phyloP scores from a whole-genome alignment of 2,113 vertebrate genomes.

The Semnornis frantzii region DNA sequence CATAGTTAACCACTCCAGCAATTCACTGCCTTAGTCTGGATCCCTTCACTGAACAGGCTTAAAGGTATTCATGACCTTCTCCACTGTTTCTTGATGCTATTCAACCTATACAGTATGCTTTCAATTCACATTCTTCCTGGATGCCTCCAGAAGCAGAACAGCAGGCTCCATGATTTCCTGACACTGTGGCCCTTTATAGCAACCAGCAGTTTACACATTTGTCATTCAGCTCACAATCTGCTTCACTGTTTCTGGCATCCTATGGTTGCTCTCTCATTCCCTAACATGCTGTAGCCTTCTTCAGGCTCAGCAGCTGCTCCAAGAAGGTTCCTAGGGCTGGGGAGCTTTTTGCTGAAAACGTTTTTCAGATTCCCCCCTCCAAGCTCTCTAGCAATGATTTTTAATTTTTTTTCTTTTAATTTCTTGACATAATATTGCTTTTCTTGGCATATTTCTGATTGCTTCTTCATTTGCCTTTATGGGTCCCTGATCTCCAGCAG shows the following conservation, averaged over 20 bases:
- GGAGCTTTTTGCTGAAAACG: background rate
- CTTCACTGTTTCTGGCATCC: slow-evolving; percentile 38
- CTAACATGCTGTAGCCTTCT: slow-evolving; percentile 27
- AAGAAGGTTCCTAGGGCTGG: background rate
- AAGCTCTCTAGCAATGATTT: background rate
- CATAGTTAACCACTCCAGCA: background rate
- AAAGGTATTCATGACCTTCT: background rate
- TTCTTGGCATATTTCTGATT: background rate
- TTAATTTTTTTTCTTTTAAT: background rate
- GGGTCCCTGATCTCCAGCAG: background rate
- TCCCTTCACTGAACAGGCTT: background rate
- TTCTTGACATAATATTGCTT: background rate
- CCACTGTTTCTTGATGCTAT: background rate
- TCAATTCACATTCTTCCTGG: background rate
- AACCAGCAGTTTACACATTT: slow-evolving; percentile 48
- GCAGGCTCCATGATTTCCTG: slow-evolving; percentile 14
- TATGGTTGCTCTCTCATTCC: slow-evolving; percentile 4
- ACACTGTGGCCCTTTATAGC: slow-evolving; percentile 39
- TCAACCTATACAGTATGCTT: background rate
- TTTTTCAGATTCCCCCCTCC: slow-evolving; percentile 11
- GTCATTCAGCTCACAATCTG: slow-evolving; percentile 56
- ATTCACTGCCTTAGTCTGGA: background rate
- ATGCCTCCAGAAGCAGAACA: slow-evolving; percentile 34
- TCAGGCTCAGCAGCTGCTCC: slow-evolving; percentile 50
- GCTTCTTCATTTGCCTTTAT: background rate